Evolutionary conservation across 2,113 vertebrate genomes (phyloP).

Genomic region (Trichechus manatus): DNA sequence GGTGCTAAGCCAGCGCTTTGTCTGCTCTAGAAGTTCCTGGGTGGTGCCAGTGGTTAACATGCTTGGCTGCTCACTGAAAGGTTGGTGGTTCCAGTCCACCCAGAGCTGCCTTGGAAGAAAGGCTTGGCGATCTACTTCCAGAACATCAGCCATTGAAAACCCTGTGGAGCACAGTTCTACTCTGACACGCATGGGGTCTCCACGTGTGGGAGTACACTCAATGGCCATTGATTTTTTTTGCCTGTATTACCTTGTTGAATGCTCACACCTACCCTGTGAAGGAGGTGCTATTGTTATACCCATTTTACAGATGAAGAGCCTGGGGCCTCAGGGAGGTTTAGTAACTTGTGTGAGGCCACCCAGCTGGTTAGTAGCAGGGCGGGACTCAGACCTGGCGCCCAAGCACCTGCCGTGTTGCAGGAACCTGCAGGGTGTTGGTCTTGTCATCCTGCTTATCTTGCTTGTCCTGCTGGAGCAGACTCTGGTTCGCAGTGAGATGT

Average conservation of each 20-base stretch:
- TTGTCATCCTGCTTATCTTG: fast-evolving
- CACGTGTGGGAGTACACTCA: background rate
- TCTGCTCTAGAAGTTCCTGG: background rate
- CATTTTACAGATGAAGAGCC: background rate
- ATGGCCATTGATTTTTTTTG: no score
- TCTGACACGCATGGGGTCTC: background rate
- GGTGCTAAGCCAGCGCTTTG: fast-evolving
- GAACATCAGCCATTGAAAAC: no score
- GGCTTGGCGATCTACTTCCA: no score
- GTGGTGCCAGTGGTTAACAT: no score
- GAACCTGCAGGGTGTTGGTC: background rate
- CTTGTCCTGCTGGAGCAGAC: fast-evolving
- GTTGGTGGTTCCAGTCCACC: background rate
- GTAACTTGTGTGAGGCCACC: background rate
- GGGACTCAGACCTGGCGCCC: background rate
- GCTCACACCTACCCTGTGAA: background rate
- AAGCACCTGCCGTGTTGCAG: fast-evolving
- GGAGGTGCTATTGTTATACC: background rate
- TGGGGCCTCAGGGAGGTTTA: background rate
- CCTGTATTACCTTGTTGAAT: background rate
- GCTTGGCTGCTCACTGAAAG: background rate
- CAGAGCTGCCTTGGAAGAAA: background rate
- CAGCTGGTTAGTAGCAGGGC: background rate
- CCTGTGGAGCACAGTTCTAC: no score
- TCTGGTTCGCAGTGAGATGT: background rate